A percentile compares a stretch with the other conserved stretches of the same genome.
Evolutionary conservation across 1,140 invertebrate genomes (phyloP).

Genomic region (Drosophila prosaltans): DNA sequence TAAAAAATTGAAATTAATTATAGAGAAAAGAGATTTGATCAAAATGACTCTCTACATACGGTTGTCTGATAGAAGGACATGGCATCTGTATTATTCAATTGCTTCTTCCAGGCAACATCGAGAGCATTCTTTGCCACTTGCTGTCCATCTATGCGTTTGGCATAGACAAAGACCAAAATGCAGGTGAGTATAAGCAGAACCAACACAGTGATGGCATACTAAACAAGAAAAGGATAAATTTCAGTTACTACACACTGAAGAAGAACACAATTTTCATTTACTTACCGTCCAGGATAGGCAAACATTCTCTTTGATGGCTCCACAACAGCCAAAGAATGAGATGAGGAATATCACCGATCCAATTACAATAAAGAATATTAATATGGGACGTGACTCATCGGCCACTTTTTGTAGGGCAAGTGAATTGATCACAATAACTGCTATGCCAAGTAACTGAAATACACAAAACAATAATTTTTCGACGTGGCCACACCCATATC

Average conservation of each 20-base stretch:
- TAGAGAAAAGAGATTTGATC: too few relatives aligned
- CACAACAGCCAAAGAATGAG: conserved; percentile 92
- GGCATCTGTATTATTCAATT: conserved; percentile 42
- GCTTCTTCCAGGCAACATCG: conserved; percentile 37
- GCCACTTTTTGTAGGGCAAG: conserved; percentile 43
- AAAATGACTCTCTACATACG: conserved; percentile 29
- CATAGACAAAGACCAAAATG: conserved; percentile 44
- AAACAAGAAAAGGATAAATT: neutral
- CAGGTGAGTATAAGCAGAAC: conserved; percentile 43
- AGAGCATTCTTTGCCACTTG: conserved; percentile 11
- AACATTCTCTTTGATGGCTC: conserved; percentile 90
- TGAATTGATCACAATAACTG: conserved; percentile 49
- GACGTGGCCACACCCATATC: conserved; percentile 12
- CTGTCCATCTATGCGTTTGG: conserved; percentile 27
- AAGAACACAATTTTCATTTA: conserved; percentile 14
- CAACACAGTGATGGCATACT: conserved; percentile 62
- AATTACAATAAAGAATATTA: conserved; percentile 82
- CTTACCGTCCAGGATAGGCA: conserved; percentile 91
- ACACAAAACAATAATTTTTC: neutral
- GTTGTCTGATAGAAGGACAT: conserved; percentile 50
- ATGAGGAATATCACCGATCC: conserved; percentile 57
- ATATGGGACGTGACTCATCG: conserved; percentile 27
- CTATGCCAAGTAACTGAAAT: conserved; percentile 61
- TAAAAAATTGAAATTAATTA: too few relatives aligned
- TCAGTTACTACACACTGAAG: conserved; percentile 56